Base-by-base conservation (phyloP, 2,888 invertebrate genomes). In the Platycheirus albimanus region DNA sequence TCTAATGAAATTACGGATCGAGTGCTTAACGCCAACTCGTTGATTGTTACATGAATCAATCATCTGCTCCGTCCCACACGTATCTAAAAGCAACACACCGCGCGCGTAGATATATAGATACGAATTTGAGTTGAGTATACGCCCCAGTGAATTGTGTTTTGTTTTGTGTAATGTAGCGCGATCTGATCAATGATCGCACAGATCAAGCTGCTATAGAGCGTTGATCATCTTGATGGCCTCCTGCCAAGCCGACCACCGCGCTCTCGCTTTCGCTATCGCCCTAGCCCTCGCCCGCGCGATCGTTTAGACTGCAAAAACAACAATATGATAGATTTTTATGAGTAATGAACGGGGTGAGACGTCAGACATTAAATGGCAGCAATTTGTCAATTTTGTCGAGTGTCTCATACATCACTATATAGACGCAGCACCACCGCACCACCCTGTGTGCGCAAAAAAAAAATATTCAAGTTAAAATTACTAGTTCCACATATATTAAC, bases 21-120 rank as follows among this genome's bases (percentile, higher is more conserved):
- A 69, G 77, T 78, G 77, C 77, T 83, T 77, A 77, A 83, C 83
- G 83, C 83, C 83, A 83, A 83, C 83, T 83, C 83, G 61, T 56
- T 61, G 67, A 74, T 83, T 54, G 83, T 83, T 83, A 77, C 83
- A 83, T 83, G 83, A 83, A 83, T 83, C 83, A 83, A 83, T 83
- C 83, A 83, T 83, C 83, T 83, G 83, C 72, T 71, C 63, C 80
- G 49, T 63, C 84, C 79, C 80, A 84, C 79, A 80, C 76, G 58
- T 38, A n/a, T n/a, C n/a, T n/a, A 24, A 63, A 47, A 75, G 70
- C 70, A 36, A 38, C 51, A 15, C 30, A 38, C 20, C 38, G 58
- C 15, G 51, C 52, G 66, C 58, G 13, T 54, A n/a, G n/a, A n/a
- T n/a, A n/a, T 20, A 4, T 45, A 28, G n/a, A n/a, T n/a, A n/a